Evolutionary conservation across 2,113 vertebrate genomes (phyloP).

Genomic region (Odontophorus gujanensis): DNA sequence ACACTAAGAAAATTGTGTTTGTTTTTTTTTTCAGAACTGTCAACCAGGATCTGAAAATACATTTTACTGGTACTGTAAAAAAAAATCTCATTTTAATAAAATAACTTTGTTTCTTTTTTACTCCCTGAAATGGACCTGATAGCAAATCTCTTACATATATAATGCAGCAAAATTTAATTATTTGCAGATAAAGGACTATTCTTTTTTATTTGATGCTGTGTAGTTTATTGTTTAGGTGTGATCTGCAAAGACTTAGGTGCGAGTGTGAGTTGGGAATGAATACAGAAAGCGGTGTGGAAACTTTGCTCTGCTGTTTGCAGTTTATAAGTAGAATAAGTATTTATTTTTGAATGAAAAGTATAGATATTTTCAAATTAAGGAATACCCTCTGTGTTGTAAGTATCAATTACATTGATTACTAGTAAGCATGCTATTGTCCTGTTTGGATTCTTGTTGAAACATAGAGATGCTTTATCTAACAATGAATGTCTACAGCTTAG

Average conservation of each 20-base stretch:
- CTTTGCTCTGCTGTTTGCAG: neutral
- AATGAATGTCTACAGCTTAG: neutral
- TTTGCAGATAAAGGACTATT: slow-evolving; percentile 57
- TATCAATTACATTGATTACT: neutral
- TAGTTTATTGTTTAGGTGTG: slow-evolving; percentile 60
- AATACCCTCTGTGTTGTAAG: neutral
- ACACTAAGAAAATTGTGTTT: neutral
- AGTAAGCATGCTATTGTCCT: neutral
- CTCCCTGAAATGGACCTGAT: neutral
- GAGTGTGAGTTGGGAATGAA: slow-evolving; percentile 45
- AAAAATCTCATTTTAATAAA: neutral
- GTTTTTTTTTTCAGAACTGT: neutral
- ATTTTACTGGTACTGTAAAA: neutral
- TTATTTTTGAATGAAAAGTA: neutral
- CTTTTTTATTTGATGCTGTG: slow-evolving; percentile 57
- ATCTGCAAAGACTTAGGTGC: slow-evolving; percentile 52
- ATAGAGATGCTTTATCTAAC: neutral
- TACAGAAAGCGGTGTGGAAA: slow-evolving; percentile 24
- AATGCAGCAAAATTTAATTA: neutral
- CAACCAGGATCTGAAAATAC: neutral
- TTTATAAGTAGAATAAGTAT: neutral
- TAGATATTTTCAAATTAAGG: neutral
- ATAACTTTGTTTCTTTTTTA: neutral
- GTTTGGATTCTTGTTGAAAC: neutral
- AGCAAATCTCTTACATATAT: neutral